Percentiles rank a stretch among this genome's conserved stretches.
Conservation (phyloP, 2,888 invertebrate species). For the Amiota mariae region DNA sequence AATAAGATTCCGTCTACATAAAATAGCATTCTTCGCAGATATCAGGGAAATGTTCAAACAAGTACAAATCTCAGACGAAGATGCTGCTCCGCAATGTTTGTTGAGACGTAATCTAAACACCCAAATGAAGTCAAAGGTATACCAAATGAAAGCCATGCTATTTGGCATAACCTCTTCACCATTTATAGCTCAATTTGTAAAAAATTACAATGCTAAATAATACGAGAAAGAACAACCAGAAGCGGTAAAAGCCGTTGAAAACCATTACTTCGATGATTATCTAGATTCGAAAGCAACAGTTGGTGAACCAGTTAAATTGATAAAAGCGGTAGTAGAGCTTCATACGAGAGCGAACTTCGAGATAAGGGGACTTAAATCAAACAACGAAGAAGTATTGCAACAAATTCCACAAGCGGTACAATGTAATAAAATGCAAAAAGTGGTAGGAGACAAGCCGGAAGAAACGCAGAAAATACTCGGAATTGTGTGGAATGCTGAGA, state of each 20-base stretch:
- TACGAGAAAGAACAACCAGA: too few relatives aligned
- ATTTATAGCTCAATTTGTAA: too few relatives aligned
- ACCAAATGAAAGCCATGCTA: conserved; percentile 35
- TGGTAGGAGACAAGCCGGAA: conserved; percentile 14
- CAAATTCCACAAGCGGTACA: too few relatives aligned
- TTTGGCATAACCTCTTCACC: conserved; percentile 8
- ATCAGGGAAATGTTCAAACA: too few relatives aligned
- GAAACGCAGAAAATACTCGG: conserved; percentile 9
- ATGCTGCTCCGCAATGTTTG: conserved; percentile 28
- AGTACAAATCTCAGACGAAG: too few relatives aligned
- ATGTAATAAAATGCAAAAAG: not conserved
- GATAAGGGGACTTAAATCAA: not conserved
- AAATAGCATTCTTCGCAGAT: conserved; percentile 41
- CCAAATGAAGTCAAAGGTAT: conserved; percentile 11
- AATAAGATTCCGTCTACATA: too few relatives aligned
- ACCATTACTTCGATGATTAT: not conserved
- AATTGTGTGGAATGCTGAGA: too few relatives aligned
- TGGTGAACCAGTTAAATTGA: conserved; percentile 1
- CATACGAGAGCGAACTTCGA: not conserved
- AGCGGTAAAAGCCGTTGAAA: conserved; percentile 11
- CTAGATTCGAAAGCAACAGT: conserved; percentile 7
- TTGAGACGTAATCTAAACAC: conserved; percentile 17
- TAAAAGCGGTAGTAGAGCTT: not conserved
- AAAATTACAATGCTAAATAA: conserved; percentile 6
- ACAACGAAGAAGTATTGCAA: too few relatives aligned